Evolutionary conservation across 2,113 vertebrate genomes (phyloP).

Genomic region (Rutilus rutilus): DNA sequence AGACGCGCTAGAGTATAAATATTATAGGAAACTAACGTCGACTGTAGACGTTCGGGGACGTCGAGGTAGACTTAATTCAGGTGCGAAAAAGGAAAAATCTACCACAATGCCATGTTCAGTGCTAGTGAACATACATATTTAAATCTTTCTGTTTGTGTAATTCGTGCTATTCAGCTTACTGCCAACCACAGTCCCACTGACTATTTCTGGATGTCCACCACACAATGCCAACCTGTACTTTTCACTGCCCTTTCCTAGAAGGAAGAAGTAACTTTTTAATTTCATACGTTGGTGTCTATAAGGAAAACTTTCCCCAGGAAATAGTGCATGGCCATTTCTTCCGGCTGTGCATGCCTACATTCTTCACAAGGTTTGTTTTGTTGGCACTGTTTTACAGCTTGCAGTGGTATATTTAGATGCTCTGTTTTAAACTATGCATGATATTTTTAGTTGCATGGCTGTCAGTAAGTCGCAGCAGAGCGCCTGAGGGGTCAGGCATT

Average conservation of each 20-base stretch:
- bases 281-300: background rate
- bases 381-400: background rate
- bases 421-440: conserved; percentile 13
- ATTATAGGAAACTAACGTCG: too few relatives aligned
- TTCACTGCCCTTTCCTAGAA: background rate
- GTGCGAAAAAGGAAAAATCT: too few relatives aligned
- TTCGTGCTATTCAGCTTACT: background rate
- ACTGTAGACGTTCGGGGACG: too few relatives aligned
- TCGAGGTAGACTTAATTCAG: too few relatives aligned
- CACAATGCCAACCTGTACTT: background rate
- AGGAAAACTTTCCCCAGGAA: background rate
- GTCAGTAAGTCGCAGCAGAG: conserved; percentile 34
- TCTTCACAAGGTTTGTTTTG: conserved; percentile 3
- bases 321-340: background rate
- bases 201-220: background rate
- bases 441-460: conserved; percentile 51
- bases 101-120: background rate
- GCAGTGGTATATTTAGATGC: conserved; percentile 14
- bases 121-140: background rate
- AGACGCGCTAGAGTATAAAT: too few relatives aligned
- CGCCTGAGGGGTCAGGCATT: background rate
- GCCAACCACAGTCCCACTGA: background rate
- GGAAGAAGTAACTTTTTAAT: background rate
- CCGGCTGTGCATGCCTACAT: background rate
- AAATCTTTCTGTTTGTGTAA: background rate